Percentiles rank a stretch among this genome's conserved stretches.
Conservation (phyloP, 2,113 vertebrate genomes). For the Dipodomys stephensi region DNA sequence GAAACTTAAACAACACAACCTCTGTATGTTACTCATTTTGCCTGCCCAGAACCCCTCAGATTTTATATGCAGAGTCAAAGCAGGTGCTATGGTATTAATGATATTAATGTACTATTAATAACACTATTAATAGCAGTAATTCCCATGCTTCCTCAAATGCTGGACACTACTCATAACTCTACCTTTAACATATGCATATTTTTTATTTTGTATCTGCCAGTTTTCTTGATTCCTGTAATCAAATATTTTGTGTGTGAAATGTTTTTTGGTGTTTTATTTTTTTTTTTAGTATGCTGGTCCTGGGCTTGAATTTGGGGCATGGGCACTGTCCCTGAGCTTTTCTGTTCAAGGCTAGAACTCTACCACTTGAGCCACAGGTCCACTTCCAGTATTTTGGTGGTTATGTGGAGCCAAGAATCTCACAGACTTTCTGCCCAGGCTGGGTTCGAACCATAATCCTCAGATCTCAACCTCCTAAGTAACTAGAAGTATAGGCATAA, state of each 20-base stretch:
- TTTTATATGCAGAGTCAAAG: constrained; percentile 13
- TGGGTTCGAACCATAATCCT: no score
- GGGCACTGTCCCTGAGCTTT: no score
- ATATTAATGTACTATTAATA: neutral
- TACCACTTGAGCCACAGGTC: no score
- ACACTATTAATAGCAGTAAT: constrained; percentile 18
- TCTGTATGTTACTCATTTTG: neutral
- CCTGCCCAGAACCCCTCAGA: neutral
- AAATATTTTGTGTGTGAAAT: neutral
- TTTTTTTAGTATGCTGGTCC: neutral
- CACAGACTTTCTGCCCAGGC: no score
- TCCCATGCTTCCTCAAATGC: neutral
- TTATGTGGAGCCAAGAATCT: no score
- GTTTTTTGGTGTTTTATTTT: neutral
- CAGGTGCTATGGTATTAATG: neutral
- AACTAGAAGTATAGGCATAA: no score
- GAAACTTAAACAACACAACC: constrained; percentile 38
- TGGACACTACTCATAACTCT: neutral
- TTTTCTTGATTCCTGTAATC: neutral
- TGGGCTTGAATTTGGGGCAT: neutral
- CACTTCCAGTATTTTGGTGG: no score
- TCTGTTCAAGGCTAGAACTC: no score
- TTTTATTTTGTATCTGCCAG: neutral
- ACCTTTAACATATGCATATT: neutral
- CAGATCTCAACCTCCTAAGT: no score